Evolutionary conservation across 2,797 vertebrate species (phyloP), one percentile per base, ranked within the genome.

Genomic region (Adelosebastes latens): DNA sequence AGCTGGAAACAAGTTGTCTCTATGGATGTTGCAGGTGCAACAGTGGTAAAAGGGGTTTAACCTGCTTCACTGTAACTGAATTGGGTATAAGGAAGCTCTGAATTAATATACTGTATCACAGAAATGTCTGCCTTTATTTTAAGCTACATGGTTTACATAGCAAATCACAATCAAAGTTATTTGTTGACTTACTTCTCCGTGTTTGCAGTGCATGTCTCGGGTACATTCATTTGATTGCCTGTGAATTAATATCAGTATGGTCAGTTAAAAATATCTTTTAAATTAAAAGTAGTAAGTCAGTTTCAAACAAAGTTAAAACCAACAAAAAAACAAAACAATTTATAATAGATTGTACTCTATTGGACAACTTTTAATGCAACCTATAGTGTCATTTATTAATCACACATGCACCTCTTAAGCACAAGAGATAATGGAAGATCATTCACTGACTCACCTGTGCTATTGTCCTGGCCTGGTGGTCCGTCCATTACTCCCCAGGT

Each of bases 171-270:
- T 63, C 13, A 52, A 7, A 39, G 60, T 20, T 58, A 52, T 12
- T 71, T 59, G 39, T 8, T 27, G 34, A 80, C 80, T 74, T 66
- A 76, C 83, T 77, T 80, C 62, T 78, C 46, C 0, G 1, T 22
- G 22, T 56, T 63, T 5, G 18, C 20, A 29, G 65, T 6, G 25
- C 36, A n/a, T 7, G 6, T 52, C 27, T 69, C 65, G 1, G 59
- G 18, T 27, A 7, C 24, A 58, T 70, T 73, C 65, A 53, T 55
- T 61, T 75, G 64, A 75, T 11, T 22, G 3, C 60, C 67, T 85
- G 64, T 75, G 32, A 80, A 72, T 55, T 9, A 8, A 61, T 25
- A 60, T 71, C 1, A 3, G 4, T 32, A 9, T 22, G 3, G 25
- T 77, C 13, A 75, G 32, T 69, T 11, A 42, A 65, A 71, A 16